Percentiles rank a stretch among this genome's conserved stretches.
These are phyloP conservation scores for Drepana arcuata DNA, from an alignment of 1,140 invertebrate genomes.

Conservation along the genomic window DNA sequence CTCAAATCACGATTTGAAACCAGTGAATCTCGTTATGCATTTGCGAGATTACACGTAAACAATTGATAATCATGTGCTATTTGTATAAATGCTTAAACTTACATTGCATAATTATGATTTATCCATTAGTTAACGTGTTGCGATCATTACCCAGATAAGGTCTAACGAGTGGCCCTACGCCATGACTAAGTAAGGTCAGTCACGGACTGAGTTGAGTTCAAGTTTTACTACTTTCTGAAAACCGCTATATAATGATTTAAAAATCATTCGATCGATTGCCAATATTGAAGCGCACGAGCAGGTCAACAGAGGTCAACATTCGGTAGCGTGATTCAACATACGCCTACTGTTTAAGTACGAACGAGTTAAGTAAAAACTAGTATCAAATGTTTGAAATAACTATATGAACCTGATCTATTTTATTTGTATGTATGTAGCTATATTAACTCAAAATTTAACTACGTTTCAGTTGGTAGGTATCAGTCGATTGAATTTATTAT, in stretches of 20 bases:
- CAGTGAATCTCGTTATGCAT: no score
- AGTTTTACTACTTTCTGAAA: not conserved
- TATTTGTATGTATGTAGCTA: not conserved
- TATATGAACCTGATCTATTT: conserved; percentile 1
- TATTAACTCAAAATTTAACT: not conserved
- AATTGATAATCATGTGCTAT: no score
- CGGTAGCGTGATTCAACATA: not conserved
- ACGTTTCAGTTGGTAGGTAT: not conserved
- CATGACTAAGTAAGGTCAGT: conserved; percentile 48
- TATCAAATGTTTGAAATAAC: conserved; percentile 1
- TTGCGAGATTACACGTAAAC: no score
- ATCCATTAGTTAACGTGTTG: no score
- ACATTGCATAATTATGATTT: no score
- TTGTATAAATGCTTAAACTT: no score
- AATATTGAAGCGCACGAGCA: not conserved
- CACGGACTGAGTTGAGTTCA: conserved; percentile 19
- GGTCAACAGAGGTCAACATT: not conserved
- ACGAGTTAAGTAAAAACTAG: conserved; percentile 3
- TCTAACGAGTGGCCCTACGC: conserved; percentile 10
- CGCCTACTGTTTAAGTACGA: not conserved
- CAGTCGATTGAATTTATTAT: conserved; percentile 1
- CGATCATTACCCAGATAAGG: no score
- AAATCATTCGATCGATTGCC: not conserved
- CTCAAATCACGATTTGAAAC: no score
- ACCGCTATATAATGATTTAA: not conserved